Percentiles rank a stretch among this genome's conserved stretches.
phyloP scores from a whole-genome alignment of 2,888 invertebrate species.

The Exocentrus adspersus region DNA sequence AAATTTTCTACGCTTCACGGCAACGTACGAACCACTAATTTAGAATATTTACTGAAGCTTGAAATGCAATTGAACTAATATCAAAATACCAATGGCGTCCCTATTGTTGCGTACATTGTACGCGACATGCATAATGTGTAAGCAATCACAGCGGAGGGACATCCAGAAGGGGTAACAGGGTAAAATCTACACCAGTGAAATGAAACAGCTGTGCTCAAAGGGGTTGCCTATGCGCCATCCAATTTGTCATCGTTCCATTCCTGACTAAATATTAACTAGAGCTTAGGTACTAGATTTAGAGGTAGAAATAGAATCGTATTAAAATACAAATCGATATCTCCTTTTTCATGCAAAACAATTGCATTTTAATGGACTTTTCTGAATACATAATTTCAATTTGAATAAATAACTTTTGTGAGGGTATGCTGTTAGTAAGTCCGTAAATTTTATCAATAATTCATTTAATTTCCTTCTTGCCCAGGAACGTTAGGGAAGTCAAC shows the following conservation, averaged over 20 bases:
- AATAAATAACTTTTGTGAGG: background rate
- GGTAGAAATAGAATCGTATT: conserved; percentile 19
- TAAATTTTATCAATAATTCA: background rate
- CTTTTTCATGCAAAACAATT: background rate
- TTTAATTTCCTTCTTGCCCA: background rate
- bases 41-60: conserved; percentile 34
- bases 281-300: conserved; percentile 42
- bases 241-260: conserved; percentile 58
- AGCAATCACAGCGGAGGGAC: conserved; percentile 59
- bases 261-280: conserved; percentile 49
- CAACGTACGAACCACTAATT: background rate
- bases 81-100: conserved; percentile 49
- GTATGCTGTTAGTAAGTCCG: no score
- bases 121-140: conserved; percentile 65
- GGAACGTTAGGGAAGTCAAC: no score
- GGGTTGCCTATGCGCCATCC: conserved; percentile 50
- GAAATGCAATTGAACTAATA: conserved; percentile 48
- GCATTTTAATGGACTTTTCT: background rate
- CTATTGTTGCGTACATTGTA: conserved; percentile 48
- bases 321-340: background rate
- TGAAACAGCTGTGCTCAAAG: conserved; percentile 60
- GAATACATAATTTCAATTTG: background rate
- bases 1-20: conserved; percentile 17
- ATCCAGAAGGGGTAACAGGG: conserved; percentile 49
- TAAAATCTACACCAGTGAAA: conserved; percentile 53